Conservation (phyloP, 2,113 vertebrate species). For the Chloroceryle aenea region DNA sequence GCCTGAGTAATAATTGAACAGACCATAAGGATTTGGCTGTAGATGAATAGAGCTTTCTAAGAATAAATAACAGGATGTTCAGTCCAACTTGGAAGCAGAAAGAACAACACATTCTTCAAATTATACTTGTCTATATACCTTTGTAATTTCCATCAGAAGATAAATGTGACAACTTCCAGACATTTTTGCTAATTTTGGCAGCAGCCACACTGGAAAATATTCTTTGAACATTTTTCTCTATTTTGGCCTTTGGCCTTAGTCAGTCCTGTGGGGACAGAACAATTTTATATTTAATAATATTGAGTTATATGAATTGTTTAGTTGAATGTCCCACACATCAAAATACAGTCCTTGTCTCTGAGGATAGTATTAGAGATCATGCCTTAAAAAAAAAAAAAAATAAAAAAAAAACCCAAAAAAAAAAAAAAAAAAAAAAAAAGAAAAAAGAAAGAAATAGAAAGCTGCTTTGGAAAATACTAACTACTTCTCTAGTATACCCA, state of each 20-base stretch:
- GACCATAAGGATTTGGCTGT: slow-evolving; percentile 33
- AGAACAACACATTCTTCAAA: slow-evolving; percentile 52
- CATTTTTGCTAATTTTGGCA: slow-evolving; percentile 62
- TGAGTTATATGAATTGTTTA: slow-evolving; percentile 27
- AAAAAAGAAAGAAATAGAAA: background rate
- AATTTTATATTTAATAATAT: slow-evolving; percentile 48
- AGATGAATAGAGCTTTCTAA: slow-evolving; percentile 54
- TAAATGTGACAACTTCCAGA: slow-evolving; percentile 57
- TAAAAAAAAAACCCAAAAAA: background rate
- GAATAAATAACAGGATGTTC: slow-evolving; percentile 43
- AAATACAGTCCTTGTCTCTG: background rate
- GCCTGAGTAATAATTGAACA: slow-evolving; percentile 14
- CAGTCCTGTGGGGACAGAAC: slow-evolving; percentile 29
- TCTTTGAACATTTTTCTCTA: slow-evolving; percentile 34
- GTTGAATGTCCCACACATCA: slow-evolving; percentile 20
- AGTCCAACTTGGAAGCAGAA: slow-evolving; percentile 32
- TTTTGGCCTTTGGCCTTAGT: slow-evolving; percentile 12
- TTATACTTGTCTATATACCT: slow-evolving; percentile 58
- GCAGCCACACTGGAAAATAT: slow-evolving; percentile 16
- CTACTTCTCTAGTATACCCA: background rate
- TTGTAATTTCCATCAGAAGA: slow-evolving; percentile 53
- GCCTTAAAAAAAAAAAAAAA: background rate
- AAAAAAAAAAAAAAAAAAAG: background rate
- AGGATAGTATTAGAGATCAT: background rate
- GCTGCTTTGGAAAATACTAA: background rate